Conservation (phyloP, 2,113 vertebrate species). For the Pseudorasbora parva region DNA sequence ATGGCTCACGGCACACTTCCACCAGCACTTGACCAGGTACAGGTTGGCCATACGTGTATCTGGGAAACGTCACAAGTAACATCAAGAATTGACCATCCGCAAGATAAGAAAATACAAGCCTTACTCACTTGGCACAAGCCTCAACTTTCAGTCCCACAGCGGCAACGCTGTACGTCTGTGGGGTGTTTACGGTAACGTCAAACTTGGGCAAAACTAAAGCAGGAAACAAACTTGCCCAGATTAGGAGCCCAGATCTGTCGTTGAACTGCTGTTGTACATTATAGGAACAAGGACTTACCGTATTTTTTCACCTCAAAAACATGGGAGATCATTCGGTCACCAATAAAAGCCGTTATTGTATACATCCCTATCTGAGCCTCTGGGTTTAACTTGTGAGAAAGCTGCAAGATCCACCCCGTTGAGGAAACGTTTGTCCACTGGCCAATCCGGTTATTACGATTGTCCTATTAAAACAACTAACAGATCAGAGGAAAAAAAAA, state of each 20-base stretch:
- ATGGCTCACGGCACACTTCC: slow-evolving; percentile 49
- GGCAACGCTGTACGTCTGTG: slow-evolving; percentile 48
- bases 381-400: too few relatives aligned
- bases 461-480: too few relatives aligned
- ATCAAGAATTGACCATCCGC: not conserved
- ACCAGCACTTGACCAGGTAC: slow-evolving; percentile 63
- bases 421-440: too few relatives aligned
- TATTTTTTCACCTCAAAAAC: slow-evolving; percentile 59
- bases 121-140: slow-evolving; percentile 69
- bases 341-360: too few relatives aligned
- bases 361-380: too few relatives aligned
- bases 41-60: slow-evolving; percentile 74
- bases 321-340: too few relatives aligned
- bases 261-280: too few relatives aligned
- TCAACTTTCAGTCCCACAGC: slow-evolving; percentile 54
- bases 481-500: too few relatives aligned
- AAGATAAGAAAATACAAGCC: not conserved
- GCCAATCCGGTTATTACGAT: too few relatives aligned
- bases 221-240: not conserved
- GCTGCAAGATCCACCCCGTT: too few relatives aligned
- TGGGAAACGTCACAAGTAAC: slow-evolving; percentile 31
- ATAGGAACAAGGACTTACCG: slow-evolving; percentile 59
- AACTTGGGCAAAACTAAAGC: slow-evolving; percentile 73
- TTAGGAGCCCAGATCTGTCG: not conserved
- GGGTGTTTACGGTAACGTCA: slow-evolving; percentile 49